Evolutionary conservation across 2,113 vertebrate species (phyloP), one percentile per base, ranked within the genome.

Genomic region (Nyctibius bracteatus): DNA sequence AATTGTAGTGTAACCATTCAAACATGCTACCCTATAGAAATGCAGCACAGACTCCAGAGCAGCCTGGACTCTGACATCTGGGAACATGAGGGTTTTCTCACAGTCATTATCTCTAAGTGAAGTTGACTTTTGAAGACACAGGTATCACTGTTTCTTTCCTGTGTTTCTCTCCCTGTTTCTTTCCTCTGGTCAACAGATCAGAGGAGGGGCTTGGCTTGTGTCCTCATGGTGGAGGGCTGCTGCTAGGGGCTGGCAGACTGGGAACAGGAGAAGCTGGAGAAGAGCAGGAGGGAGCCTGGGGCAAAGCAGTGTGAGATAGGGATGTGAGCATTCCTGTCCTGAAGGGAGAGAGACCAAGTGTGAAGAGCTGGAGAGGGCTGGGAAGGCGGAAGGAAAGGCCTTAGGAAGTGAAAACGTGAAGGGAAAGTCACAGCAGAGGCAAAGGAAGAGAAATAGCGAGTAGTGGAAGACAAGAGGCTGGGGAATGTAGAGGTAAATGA

Each of bases 171-270:
- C 35, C 57, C 27, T 17, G 33, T 14, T 54, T 52, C 79, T 61
- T 81, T 77, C n/a, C 63, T 72, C 63, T 46, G 62, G 25, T 37
- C 51, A 66, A 2, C n/a, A 77, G 65, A 20, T 39, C 22, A 41
- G 41, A 57, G 54, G 7, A 6, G 37, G 23, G 52, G 7, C 47
- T 83, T 41, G 33, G 25, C 54, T 58, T 3, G 0, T 23, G 6
- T 41, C n/a, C 55, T 31, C 0, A 0, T 16, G 31, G 14, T 18
- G 0, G 2, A 72, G 33, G 17, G 52, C n/a, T 62, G 85, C 62
- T 81, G 70, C 35, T 5, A 5, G 37, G 49, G 30, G 22, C 77
- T 55, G 81, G 35, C 51, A 66, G 46, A 22, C 9, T 2, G 8
- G n/a, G 39, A 43, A 28, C 10, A 18, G 54, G 31, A 75, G 65